Conservation (phyloP, 2,113 vertebrate genomes). For the Macaca nemestrina region DNA sequence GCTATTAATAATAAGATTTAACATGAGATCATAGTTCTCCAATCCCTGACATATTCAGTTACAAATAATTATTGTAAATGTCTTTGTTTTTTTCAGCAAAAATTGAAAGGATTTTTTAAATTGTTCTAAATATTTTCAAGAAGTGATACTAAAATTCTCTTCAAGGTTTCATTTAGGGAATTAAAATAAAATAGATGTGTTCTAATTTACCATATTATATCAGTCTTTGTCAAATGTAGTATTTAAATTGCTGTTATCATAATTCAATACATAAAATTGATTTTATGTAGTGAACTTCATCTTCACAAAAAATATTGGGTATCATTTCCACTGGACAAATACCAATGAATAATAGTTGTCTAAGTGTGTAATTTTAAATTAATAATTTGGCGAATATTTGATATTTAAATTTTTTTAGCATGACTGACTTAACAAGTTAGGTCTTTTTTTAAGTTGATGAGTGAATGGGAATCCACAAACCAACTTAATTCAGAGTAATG, state of each 20-base stretch:
- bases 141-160: constrained; percentile 49
- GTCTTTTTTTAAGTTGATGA: neutral
- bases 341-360: constrained; percentile 17
- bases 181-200: neutral
- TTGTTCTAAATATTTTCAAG: constrained; percentile 58
- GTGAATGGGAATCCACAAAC: neutral
- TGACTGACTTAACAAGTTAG: neutral
- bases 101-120: constrained; percentile 43
- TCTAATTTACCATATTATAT: constrained; percentile 46
- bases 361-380: constrained; percentile 59
- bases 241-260: constrained; percentile 33
- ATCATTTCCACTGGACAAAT: constrained; percentile 32
- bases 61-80: constrained; percentile 50
- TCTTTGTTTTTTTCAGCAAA: constrained; percentile 61
- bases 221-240: constrained; percentile 36
- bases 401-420: neutral
- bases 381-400: constrained; percentile 61
- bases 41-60: neutral
- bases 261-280: neutral
- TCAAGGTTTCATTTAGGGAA: constrained; percentile 39
- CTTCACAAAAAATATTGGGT: constrained; percentile 8
- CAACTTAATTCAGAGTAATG: constrained; percentile 48
- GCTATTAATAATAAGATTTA: neutral
- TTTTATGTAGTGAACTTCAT: constrained; percentile 45
- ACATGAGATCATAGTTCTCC: neutral